Base-by-base conservation (phyloP, 2,888 invertebrate species). In the Molanna angustata region DNA sequence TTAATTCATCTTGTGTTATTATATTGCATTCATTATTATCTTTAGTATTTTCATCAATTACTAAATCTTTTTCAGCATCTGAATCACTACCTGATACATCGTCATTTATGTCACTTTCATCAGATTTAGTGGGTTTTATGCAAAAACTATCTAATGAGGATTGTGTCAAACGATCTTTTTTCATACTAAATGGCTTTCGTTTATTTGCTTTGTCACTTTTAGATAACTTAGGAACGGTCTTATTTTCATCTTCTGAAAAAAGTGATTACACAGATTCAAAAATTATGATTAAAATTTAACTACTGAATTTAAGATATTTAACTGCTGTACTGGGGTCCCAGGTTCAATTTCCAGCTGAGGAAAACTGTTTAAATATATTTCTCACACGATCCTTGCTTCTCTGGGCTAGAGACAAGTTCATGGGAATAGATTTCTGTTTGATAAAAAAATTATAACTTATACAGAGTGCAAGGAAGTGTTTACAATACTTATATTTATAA, bases 131-230 rank as follows among this genome's bases (percentile, higher is more conserved):
- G 31, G 69, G 62, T 62, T 71, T 70, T 59, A 66, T 67, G 52
- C 76, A 74, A 64, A 73, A 78, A 41, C 50, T 67, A 60, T 73
- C 66, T n/a, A 79, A 64, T 61, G 71, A 74, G 1, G 76, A 76
- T 67, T 80, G 79, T 19, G 69, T 72, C 11, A 77, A 62, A 13
- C 69, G 66, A 62, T 79, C 78, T 62, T 70, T 71, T 67, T 75
- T 78, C 60, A 77, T 74, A 35, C 72, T 70, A 62, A 71, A 72
- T 11, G 70, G 71, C 69, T 75, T 74, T 60, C 74, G 66, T 67
- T 73, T 73, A 4, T 68, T 64, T 58, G 73, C 68, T 66, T 69
- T 76, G 49, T 76, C 76, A 27, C 74, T 69, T 67, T 73, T 76
- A 14, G 75, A 75, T 19, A 76, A 64, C 41, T 49, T 49, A 22